These are phyloP conservation scores for Venustaconcha ellipsiformis DNA, from an alignment of 1,140 invertebrate species.

Conservation along the genomic window DNA sequence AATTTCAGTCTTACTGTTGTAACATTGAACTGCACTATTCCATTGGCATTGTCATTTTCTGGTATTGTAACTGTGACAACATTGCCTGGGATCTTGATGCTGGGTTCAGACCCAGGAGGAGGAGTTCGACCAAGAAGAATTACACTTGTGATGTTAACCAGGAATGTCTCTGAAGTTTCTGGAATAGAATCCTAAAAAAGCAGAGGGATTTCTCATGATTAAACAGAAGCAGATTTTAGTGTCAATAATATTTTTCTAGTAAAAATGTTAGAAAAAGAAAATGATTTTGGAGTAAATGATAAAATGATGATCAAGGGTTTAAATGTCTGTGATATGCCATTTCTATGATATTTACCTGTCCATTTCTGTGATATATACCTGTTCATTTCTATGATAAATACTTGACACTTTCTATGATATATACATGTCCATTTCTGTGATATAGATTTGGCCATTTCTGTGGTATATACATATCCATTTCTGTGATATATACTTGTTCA, in stretches of 20 bases:
- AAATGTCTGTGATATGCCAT: not conserved
- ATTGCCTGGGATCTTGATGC: conserved; percentile 54
- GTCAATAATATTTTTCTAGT: too few species aligned
- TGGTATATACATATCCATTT: too few species aligned
- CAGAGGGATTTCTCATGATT: not conserved
- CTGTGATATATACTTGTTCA: too few species aligned
- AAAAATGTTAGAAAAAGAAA: not conserved
- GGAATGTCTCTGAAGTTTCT: conserved; percentile 60
- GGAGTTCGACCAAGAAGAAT: conserved; percentile 34
- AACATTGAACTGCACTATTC: conserved; percentile 63
- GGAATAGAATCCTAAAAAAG: conserved; percentile 53
- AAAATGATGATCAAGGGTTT: not conserved
- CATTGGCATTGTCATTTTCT: conserved; percentile 66
- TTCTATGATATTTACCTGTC: too few species aligned
- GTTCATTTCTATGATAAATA: too few species aligned
- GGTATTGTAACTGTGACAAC: conserved; percentile 51
- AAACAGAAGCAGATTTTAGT: not conserved
- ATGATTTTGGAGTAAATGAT: not conserved
- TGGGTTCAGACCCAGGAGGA: conserved; percentile 46
- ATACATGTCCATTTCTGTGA: not conserved
- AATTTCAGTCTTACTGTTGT: conserved; percentile 49
- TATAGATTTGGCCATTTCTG: not conserved
- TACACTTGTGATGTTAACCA: conserved; percentile 63
- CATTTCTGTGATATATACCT: too few species aligned
- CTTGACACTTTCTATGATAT: too few species aligned